These are phyloP conservation scores for Ptiloglossa arizonensis DNA, from an alignment of 1,140 invertebrate genomes.

Conservation along the genomic window DNA sequence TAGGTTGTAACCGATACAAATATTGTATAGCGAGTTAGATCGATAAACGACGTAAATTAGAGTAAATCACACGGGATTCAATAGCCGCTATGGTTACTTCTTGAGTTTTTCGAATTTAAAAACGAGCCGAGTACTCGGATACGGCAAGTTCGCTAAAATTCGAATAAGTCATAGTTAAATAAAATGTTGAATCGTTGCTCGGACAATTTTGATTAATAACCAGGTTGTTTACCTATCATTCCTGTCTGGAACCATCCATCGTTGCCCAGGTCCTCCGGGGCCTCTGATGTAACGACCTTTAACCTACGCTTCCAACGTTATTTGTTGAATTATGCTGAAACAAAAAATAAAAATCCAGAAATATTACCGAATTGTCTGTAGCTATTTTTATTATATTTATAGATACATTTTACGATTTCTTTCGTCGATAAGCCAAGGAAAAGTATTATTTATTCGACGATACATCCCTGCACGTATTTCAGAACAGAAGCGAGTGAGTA, in stretches of 20 bases:
- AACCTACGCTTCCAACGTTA: background rate
- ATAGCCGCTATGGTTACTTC: too few species aligned
- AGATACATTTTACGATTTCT: background rate
- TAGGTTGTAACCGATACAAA: too few species aligned
- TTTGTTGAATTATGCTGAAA: background rate
- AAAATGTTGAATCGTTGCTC: background rate
- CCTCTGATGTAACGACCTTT: conserved; percentile 28
- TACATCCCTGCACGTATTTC: conserved; percentile 12
- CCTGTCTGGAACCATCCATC: conserved; percentile 77
- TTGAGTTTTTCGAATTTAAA: too few species aligned
- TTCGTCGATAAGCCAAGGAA: background rate
- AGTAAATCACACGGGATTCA: too few species aligned
- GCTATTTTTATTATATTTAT: background rate
- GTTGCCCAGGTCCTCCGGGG: conserved; percentile 38
- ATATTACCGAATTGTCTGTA: background rate
- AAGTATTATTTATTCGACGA: background rate
- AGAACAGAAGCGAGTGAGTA: background rate
- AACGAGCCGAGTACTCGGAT: too few species aligned
- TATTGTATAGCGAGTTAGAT: too few species aligned
- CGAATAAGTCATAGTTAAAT: too few species aligned
- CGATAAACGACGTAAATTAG: too few species aligned
- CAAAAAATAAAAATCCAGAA: background rate
- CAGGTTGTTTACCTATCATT: conserved; percentile 69
- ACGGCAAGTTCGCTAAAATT: too few species aligned
- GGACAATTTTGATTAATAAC: background rate